phyloP scores from a whole-genome alignment of 2,888 invertebrate genomes.

The Ornithoptera priamus region DNA sequence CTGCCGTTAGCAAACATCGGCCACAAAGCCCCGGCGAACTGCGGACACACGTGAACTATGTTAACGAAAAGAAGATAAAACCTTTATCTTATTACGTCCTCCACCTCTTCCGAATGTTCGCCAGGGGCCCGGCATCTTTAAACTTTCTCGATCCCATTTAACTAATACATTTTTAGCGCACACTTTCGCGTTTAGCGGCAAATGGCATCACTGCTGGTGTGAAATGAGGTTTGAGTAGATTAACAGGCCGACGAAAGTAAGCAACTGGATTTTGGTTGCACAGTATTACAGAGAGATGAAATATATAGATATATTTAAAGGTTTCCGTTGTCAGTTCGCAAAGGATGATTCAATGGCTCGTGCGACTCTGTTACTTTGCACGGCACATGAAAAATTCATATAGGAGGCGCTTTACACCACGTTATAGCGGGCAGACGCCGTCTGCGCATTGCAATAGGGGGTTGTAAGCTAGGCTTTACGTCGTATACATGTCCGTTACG shows the following conservation, averaged over 20 bases:
- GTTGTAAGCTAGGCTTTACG: slow-evolving; percentile 48
- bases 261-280: slow-evolving; percentile 21
- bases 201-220: slow-evolving; percentile 5
- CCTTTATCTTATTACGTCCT: slow-evolving; percentile 74
- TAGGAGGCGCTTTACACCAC: slow-evolving; percentile 60
- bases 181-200: slow-evolving; percentile 26
- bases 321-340: slow-evolving; percentile 72
- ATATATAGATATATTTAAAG: slow-evolving; percentile 64
- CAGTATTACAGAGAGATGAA: slow-evolving; percentile 47
- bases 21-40: slow-evolving; percentile 56
- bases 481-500: slow-evolving; percentile 24
- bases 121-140: slow-evolving; percentile 31
- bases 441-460: slow-evolving; percentile 60
- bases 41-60: slow-evolving; percentile 63
- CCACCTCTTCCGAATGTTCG: slow-evolving; percentile 43
- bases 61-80: slow-evolving; percentile 76
- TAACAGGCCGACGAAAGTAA: neutral
- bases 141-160: slow-evolving; percentile 35
- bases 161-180: slow-evolving; percentile 27
- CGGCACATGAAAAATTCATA: slow-evolving; percentile 77
- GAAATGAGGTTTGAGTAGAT: slow-evolving; percentile 7
- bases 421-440: slow-evolving; percentile 58
- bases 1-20: slow-evolving; percentile 66
- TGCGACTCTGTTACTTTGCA: slow-evolving; percentile 72
- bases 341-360: slow-evolving; percentile 76